Conservation (phyloP, 1,140 invertebrate species). For the Harpegnathos saltator region DNA sequence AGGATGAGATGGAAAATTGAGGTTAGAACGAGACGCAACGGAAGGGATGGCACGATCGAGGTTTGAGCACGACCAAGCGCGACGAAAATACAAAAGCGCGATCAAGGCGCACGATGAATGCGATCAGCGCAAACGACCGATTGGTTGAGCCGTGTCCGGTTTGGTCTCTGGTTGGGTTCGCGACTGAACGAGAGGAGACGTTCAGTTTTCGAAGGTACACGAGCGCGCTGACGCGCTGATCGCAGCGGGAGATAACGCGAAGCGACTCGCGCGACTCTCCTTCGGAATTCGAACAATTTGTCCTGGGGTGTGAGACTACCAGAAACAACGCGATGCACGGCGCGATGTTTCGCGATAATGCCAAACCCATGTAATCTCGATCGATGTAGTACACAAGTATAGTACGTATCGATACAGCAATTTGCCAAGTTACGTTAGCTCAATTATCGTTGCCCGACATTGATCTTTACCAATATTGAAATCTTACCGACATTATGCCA, state of each 20-base stretch:
- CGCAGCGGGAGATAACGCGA: conserved; percentile 35
- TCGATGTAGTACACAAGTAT: too few relatives aligned
- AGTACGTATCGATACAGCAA: too few relatives aligned
- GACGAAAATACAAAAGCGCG: background rate
- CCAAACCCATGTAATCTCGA: too few relatives aligned
- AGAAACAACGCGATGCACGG: background rate
- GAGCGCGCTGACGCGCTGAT: background rate
- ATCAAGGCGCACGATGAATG: background rate
- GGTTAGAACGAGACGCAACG: conserved; percentile 30
- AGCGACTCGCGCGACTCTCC: background rate
- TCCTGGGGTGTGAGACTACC: background rate
- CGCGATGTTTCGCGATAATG: too few relatives aligned
- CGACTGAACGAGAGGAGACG: too few relatives aligned
- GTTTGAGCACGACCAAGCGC: conserved; percentile 33
- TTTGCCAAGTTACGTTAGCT: too few relatives aligned
- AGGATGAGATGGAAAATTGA: too few relatives aligned
- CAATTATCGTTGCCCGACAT: too few relatives aligned
- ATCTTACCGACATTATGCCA: too few relatives aligned
- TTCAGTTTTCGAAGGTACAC: background rate
- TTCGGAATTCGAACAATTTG: background rate
- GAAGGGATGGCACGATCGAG: background rate
- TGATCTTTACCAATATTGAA: too few relatives aligned
- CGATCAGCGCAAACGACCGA: background rate
- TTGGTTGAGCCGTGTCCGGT: background rate
- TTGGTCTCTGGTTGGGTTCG: background rate